phyloP scores from a whole-genome alignment of 2,888 invertebrate species.

The Brenthis ino region DNA sequence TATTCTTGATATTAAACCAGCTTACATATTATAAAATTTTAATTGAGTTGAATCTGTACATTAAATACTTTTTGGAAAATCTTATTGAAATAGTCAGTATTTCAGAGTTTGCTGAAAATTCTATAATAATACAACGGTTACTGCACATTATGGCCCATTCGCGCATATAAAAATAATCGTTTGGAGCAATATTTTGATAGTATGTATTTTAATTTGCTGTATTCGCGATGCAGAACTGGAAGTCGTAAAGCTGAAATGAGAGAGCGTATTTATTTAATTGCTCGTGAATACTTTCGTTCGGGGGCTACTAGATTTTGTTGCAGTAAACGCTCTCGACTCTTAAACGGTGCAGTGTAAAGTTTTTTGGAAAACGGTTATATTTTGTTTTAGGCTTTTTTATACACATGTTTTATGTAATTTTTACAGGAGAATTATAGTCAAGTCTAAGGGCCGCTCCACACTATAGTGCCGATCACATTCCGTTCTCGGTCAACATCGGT shows the following conservation, averaged over 20 bases:
- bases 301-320: constrained; percentile 26
- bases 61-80: no score
- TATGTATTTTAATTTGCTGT: constrained; percentile 14
- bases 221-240: constrained; percentile 7
- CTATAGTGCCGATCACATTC: no score
- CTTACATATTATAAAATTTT: no score
- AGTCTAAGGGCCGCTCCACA: no score
- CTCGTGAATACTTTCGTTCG: constrained; percentile 43
- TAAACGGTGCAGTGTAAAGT: constrained; percentile 9
- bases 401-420: no score
- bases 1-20: no score
- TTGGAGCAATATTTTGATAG: constrained; percentile 18
- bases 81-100: neutral
- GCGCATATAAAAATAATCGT: constrained; percentile 23
- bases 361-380: constrained; percentile 5
- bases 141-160: constrained; percentile 29
- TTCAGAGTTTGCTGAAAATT: constrained; percentile 18
- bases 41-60: no score
- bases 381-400: neutral
- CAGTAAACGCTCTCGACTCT: constrained; percentile 29
- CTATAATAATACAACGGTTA: constrained; percentile 27
- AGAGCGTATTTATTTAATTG: constrained; percentile 53
- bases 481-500: no score
- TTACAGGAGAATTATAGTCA: no score
- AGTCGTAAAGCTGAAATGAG: constrained; percentile 43